Evolutionary conservation across 2,797 vertebrate genomes (phyloP).

Genomic region (Silurus aristotelis): DNA sequence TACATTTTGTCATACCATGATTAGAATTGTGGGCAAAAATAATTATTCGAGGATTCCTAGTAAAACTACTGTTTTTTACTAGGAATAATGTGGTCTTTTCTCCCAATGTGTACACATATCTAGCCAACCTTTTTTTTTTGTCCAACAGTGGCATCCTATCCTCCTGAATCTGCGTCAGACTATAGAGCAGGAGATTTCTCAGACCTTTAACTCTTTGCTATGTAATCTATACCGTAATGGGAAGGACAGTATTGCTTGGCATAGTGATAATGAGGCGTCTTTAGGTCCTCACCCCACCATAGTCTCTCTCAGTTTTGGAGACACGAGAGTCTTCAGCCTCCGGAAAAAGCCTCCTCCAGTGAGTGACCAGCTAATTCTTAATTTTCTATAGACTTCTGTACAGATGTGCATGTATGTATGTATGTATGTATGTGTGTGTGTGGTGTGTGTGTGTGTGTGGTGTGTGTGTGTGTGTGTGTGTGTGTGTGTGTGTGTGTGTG

Average conservation of each 20-base stretch:
- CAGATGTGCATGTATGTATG: neutral
- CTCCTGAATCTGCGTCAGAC: conserved; percentile 74
- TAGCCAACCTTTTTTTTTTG: neutral
- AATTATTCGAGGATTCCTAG: neutral
- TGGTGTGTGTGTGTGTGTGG: no score
- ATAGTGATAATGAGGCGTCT: conserved; percentile 86
- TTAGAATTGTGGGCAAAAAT: neutral
- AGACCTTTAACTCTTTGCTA: conserved; percentile 88
- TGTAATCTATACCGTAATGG: conserved; percentile 91
- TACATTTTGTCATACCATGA: neutral
- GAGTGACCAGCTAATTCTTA: conserved; percentile 60
- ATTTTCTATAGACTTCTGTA: neutral
- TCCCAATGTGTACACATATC: neutral
- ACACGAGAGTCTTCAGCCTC: conserved; percentile 87
- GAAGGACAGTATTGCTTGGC: conserved; percentile 94
- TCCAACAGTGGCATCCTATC: conserved; percentile 84
- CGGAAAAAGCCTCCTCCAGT: conserved; percentile 87
- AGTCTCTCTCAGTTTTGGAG: conserved; percentile 90
- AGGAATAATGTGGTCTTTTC: neutral
- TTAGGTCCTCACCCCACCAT: conserved; percentile 83
- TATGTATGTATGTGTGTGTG: no score
- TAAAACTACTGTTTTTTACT: no score
- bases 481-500: no score
- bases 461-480: no score
- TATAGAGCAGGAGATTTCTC: conserved; percentile 72